A percentile compares a stretch with the other conserved stretches of the same genome.
phyloP scores from a whole-genome alignment of 2,797 vertebrate genomes.

The Salmo trutta region DNA sequence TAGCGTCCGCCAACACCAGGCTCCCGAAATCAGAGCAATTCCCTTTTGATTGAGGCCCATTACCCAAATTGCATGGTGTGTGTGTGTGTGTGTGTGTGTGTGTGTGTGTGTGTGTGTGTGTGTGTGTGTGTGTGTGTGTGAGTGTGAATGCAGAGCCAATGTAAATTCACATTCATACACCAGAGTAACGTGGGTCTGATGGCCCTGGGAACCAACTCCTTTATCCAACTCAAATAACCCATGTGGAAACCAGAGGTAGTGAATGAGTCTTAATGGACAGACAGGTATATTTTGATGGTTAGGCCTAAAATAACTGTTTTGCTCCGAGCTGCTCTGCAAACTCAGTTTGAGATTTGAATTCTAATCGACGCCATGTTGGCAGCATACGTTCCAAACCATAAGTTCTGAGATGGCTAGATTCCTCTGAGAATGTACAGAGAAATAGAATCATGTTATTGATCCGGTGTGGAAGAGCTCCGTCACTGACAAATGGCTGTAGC shows the following conservation, averaged over 20 bases:
- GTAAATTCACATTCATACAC: slow-evolving; percentile 67
- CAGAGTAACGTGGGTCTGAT: slow-evolving; percentile 43
- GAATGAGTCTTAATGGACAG: slow-evolving; percentile 60
- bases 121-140: too few relatives aligned
- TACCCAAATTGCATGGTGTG: slow-evolving; percentile 61
- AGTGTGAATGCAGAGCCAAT: slow-evolving; percentile 55
- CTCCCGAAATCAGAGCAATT: slow-evolving; percentile 52
- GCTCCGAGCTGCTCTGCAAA: slow-evolving; percentile 13
- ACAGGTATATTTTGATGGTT: slow-evolving; percentile 62
- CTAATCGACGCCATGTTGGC: too few relatives aligned
- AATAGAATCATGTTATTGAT: too few relatives aligned
- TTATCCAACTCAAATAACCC: slow-evolving; percentile 74
- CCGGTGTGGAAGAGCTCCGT: not conserved
- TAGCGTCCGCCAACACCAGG: slow-evolving; percentile 40
- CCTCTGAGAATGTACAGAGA: too few relatives aligned
- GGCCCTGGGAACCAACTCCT: slow-evolving; percentile 54
- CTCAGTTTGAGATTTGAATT: too few relatives aligned
- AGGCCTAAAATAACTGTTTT: slow-evolving; percentile 46
- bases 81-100: slow-evolving; percentile 9
- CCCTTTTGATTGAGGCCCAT: slow-evolving; percentile 58
- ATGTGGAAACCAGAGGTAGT: slow-evolving; percentile 36
- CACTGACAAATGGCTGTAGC: not conserved
- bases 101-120: too few relatives aligned
- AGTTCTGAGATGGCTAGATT: too few relatives aligned
- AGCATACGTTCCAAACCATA: too few relatives aligned